Evolutionary conservation across 2,888 invertebrate species (phyloP).

Genomic region (Troilus luridus): DNA sequence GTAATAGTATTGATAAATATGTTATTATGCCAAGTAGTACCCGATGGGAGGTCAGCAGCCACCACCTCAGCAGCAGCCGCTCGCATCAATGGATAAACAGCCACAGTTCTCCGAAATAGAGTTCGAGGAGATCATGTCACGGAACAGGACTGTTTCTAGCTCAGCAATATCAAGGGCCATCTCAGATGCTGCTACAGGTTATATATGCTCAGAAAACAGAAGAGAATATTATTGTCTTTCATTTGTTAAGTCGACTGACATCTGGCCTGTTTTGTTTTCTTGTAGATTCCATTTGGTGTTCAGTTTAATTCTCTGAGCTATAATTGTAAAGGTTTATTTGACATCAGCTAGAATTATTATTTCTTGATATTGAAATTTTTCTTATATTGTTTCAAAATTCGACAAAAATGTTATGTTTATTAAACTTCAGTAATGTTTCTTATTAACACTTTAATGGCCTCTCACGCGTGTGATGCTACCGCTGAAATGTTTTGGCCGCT

Average conservation of each 20-base stretch:
- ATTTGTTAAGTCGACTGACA: constrained; percentile 9
- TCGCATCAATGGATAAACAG: constrained; percentile 48
- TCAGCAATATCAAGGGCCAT: constrained; percentile 98
- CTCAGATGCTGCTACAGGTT: constrained; percentile 93
- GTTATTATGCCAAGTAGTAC: constrained; percentile 51
- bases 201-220: constrained; percentile 51
- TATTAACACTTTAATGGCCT: too few relatives aligned
- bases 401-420: not conserved
- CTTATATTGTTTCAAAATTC: not conserved
- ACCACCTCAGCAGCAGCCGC: constrained; percentile 45
- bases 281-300: not conserved
- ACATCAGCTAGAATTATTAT: too few relatives aligned
- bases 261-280: constrained; percentile 18
- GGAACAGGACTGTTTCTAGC: constrained; percentile 97
- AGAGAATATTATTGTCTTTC: constrained; percentile 59
- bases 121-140: constrained; percentile 97
- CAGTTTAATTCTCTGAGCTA: not conserved
- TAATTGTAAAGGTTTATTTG: not conserved
- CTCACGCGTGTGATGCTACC: too few relatives aligned
- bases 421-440: not conserved
- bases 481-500: too few relatives aligned
- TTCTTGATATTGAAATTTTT: too few relatives aligned
- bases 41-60: constrained; percentile 57
- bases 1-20: constrained; percentile 32
- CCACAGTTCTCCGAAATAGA: constrained; percentile 82